Evolutionary conservation across 2,888 invertebrate species (phyloP).

Genomic region (Drosophila paranaensis): DNA sequence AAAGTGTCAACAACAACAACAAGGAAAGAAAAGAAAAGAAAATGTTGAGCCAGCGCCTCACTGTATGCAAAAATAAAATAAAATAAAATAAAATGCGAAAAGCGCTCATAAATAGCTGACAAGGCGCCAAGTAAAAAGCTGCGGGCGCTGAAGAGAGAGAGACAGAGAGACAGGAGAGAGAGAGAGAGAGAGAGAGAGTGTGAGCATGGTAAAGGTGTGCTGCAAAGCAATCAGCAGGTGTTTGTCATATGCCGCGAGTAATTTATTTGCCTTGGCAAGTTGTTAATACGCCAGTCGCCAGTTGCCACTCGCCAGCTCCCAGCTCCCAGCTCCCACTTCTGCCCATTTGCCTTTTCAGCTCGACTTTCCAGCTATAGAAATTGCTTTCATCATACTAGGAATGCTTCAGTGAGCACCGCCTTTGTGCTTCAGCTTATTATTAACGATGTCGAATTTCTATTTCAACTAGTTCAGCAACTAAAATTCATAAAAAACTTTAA

Average conservation of each 20-base stretch:
- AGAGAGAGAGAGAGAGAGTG: background rate
- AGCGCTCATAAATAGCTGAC: slow-evolving; percentile 69
- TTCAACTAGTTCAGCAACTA: too few species aligned
- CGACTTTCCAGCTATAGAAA: slow-evolving; percentile 4
- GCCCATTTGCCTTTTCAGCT: background rate
- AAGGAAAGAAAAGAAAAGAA: slow-evolving; percentile 23
- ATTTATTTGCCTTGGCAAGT: slow-evolving; percentile 61
- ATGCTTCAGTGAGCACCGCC: background rate
- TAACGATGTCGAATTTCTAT: background rate
- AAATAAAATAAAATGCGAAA: slow-evolving; percentile 65
- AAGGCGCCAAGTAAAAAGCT: slow-evolving; percentile 22
- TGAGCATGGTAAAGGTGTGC: background rate
- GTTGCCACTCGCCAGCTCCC: background rate
- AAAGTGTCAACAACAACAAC: slow-evolving; percentile 69
- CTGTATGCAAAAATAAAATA: slow-evolving; percentile 67
- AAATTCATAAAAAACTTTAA: background rate
- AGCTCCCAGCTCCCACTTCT: slow-evolving; percentile 1
- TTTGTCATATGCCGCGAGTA: slow-evolving; percentile 62
- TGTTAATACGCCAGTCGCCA: slow-evolving; percentile 48
- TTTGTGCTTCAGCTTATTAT: background rate
- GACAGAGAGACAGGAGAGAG: background rate
- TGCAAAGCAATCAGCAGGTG: slow-evolving; percentile 71
- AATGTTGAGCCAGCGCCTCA: slow-evolving; percentile 31
- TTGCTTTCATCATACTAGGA: background rate
- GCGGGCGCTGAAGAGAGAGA: background rate